phyloP scores from a whole-genome alignment of 2,888 invertebrate species.

The Caenorhabditis japonica region DNA sequence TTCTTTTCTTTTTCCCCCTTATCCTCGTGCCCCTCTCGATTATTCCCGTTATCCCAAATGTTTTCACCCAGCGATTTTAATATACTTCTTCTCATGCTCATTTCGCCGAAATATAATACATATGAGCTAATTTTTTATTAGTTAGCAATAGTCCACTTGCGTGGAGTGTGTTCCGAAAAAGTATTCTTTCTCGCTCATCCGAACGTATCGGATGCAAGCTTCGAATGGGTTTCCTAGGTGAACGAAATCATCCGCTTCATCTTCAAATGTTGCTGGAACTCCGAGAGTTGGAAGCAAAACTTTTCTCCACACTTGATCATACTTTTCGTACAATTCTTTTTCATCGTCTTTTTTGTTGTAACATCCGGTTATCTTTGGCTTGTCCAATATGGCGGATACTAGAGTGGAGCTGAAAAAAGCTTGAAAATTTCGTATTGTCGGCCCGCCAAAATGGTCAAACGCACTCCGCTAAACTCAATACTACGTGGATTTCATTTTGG shows the following conservation, averaged over 20 bases:
- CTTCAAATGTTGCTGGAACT: conserved; percentile 14
- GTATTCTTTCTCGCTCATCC: conserved; percentile 16
- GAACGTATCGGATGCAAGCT: conserved; percentile 42
- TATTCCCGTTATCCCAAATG: conserved; percentile 3
- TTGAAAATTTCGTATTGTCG: no score
- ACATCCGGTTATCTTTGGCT: conserved; percentile 24
- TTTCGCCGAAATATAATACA: conserved; percentile 14
- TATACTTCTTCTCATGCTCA: conserved; percentile 26
- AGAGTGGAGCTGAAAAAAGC: conserved; percentile 41
- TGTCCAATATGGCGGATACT: conserved; percentile 41
- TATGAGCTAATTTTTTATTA: conserved; percentile 40
- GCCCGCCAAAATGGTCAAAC: no score
- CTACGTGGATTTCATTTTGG: no score
- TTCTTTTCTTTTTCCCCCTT: neutral
- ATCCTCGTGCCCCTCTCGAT: no score
- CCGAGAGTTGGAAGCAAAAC: conserved; percentile 54
- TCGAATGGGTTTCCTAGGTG: conserved; percentile 55
- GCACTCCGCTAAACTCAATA: no score
- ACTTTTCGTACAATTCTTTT: conserved; percentile 19
- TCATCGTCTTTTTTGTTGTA: conserved; percentile 29
- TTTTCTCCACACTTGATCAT: conserved; percentile 43
- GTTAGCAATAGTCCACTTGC: conserved; percentile 43
- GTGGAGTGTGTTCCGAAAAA: conserved; percentile 39
- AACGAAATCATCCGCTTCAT: neutral
- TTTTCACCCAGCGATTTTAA: conserved; percentile 17